Conservation (phyloP, 92 coral and sea anemone species). For the Muricea muricata region DNA sequence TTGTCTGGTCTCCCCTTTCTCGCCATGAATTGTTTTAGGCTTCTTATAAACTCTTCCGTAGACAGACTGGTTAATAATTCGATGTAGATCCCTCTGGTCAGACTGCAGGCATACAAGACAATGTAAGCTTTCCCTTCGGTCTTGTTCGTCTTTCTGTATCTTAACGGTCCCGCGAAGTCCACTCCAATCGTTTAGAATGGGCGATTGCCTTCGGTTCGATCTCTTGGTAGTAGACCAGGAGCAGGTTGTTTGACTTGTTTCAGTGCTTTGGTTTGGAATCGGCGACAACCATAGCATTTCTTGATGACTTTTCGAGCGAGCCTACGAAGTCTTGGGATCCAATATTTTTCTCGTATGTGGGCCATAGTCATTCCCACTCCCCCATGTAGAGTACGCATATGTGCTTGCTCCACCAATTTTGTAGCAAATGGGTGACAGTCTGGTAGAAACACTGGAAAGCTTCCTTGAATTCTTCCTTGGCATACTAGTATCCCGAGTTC, state of each 20-base stretch:
- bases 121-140: conserved; percentile 22
- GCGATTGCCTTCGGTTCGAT: conserved; percentile 22
- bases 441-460: neutral
- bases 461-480: too few relatives aligned
- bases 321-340: conserved; percentile 1
- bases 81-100: neutral
- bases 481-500: too few relatives aligned
- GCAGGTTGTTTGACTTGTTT: neutral
- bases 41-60: too few relatives aligned
- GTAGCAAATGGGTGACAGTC: neutral
- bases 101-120: neutral
- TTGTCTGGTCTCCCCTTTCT: neutral
- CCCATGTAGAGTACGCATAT: conserved; percentile 5
- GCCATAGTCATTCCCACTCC: conserved; percentile 7
- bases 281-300: conserved; percentile 16
- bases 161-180: conserved; percentile 13
- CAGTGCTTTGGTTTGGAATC: conserved; percentile 12
- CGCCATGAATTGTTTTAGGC: neutral
- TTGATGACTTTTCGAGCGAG: conserved; percentile 1
- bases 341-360: neutral
- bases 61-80: neutral
- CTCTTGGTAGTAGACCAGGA: neutral
- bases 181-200: conserved; percentile 34
- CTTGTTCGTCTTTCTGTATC: neutral
- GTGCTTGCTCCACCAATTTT: conserved; percentile 8